Base-by-base conservation (phyloP, 1,140 invertebrate species). In the Melitaea cinxia region DNA sequence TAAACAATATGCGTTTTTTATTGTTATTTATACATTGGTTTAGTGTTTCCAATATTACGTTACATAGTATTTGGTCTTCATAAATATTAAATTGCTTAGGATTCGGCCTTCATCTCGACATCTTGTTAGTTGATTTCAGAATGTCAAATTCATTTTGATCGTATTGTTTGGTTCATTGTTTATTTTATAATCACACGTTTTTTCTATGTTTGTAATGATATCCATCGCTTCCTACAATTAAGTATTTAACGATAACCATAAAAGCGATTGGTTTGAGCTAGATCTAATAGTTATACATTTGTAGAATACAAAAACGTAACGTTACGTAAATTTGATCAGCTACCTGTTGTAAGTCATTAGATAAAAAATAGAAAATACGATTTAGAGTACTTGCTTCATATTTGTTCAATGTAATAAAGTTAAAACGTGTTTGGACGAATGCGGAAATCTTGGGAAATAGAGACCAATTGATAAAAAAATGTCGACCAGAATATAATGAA, bases 91-190 rank as follows among this genome's bases (percentile, higher is more conserved):
- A 58, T 58, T 58, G 42, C 12, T 42, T 49, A 1, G 21, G 53
- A 26, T 65, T 47, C 45, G 71, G 68, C 83, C 85, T 88, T 84
- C 77, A 23, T 19, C 67, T 63, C 69, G 80, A 83, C 82, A 83
- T 75, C 77, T 83, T 65, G 77, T 81, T 83, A 80, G 53, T 68
- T 68, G 71, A 77, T 75, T 75, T 80, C 75, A 69, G 75, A 80
- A 80, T 83, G 78, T 86, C 80, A 78, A 67, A 75, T 75, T 52
- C 70, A 73, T 75, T 77, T 78, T 64, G 69, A 71, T 64, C 54
- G 75, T 64, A 83, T 87, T 84, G 83, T 83, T 80, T 53, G 24
- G 50, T 70, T 54, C 59, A 68, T 75, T 71, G 68, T 78, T 75
- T 68, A 70, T 65, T 49, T 68, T 50, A 64, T 58, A 37, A 47